Base-by-base conservation (phyloP, 2,888 invertebrate genomes). In the Drosophila borborema region DNA sequence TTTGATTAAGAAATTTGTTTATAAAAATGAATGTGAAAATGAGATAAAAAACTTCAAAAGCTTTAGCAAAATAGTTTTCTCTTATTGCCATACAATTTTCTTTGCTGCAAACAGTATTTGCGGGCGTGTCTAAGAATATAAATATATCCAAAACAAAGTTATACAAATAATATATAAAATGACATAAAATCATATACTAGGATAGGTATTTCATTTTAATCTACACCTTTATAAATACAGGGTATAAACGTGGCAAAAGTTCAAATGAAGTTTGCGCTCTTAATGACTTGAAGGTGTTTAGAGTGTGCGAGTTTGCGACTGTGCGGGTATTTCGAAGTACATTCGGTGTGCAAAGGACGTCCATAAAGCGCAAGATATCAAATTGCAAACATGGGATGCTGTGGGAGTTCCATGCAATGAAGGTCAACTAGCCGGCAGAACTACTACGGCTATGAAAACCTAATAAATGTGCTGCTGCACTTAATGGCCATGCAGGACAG, bases 231-330 rank as follows among this genome's bases (percentile, higher is more conserved):
- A 6, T 46, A 4, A 38, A 16, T 31, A 18, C 46, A 40, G 66
- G 66, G 66, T 54, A 48, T 54, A 12, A 34, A 9, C n/a, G 14
- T 16, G 3, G 10, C 18, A 43, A 48, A 46, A 59, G 56, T 56
- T 70, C 41, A 68, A 79, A 79, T 79, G 72, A 68, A 72, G 68
- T 81, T 79, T 65, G 45, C 81, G 67, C 69, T 69, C 72, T 60
- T 77, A 77, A 79, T 77, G 82, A 75, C 70, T 68, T 18, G 56
- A 55, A 54, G 59, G 56, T 63, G 46, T 48, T 51, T 20, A 14
- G 43, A 53, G 55, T 48, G 31, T 60, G 61, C 38, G 36, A 54
- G 3, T 9, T 45, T 16, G 38, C 23, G 40, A 53, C 2, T 14
- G 45, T 16, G 43, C 23, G 28, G 38, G 54, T 46, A 28, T 23